phyloP scores from a whole-genome alignment of 2,888 invertebrate genomes.

The Ennomos erosarius region DNA sequence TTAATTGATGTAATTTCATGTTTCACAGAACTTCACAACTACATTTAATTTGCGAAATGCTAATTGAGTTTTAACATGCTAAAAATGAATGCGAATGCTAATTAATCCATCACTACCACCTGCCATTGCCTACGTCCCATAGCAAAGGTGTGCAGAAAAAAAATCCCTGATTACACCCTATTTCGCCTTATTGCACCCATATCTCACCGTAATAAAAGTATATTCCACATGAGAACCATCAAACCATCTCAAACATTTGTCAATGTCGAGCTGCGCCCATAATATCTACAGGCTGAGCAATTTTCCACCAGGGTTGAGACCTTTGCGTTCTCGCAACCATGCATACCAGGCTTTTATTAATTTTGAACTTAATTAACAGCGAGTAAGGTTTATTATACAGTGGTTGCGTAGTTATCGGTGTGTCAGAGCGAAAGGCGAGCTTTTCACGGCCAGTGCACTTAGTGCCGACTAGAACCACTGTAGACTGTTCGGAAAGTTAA shows the following conservation, averaged over 20 bases:
- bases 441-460: slow-evolving; percentile 63
- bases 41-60: no score
- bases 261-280: slow-evolving; percentile 39
- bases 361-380: slow-evolving; percentile 27
- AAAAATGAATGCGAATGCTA: no score
- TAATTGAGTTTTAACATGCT: no score
- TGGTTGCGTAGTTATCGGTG: slow-evolving; percentile 25
- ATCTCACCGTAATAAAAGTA: slow-evolving; percentile 2
- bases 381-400: slow-evolving; percentile 40
- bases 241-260: slow-evolving; percentile 28
- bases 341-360: slow-evolving; percentile 37
- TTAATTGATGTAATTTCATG: no score
- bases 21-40: no score
- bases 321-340: slow-evolving; percentile 53
- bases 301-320: slow-evolving; percentile 60
- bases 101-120: no score
- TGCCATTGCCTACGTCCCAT: no score
- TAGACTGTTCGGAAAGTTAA: slow-evolving; percentile 2
- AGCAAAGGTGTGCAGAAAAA: no score
- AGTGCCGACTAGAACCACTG: slow-evolving; percentile 35
- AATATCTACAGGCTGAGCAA: slow-evolving; percentile 43
- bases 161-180: no score
- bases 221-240: slow-evolving; percentile 9
- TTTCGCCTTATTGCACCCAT: no score
- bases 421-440: slow-evolving; percentile 36